Conservation (phyloP, 2,888 invertebrate species). For the Eucera pruinosa region DNA sequence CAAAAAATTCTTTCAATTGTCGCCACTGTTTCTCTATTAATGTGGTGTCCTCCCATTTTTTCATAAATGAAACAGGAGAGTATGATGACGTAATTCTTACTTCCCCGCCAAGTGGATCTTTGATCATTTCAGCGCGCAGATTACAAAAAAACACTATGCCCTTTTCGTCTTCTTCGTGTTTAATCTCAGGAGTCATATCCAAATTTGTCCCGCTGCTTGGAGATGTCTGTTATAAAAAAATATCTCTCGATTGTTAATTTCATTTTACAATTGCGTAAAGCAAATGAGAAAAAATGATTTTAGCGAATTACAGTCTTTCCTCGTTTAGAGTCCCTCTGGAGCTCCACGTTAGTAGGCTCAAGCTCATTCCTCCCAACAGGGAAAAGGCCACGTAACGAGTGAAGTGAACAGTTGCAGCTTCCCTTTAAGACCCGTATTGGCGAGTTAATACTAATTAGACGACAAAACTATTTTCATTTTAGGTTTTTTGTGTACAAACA, state of each 20-base stretch:
- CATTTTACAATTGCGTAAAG: constrained; percentile 28
- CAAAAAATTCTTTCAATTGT: constrained; percentile 74
- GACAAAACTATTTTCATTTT: too few species aligned
- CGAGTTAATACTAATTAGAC: too few species aligned
- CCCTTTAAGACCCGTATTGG: too few species aligned
- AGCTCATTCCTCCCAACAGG: too few species aligned
- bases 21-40: constrained; percentile 76
- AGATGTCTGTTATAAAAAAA: constrained; percentile 65
- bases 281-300: constrained; percentile 34
- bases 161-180: constrained; percentile 48
- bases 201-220: constrained; percentile 49
- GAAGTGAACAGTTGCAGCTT: too few species aligned
- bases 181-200: constrained; percentile 53
- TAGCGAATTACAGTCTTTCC: too few species aligned
- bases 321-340: too few species aligned
- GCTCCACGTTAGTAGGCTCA: too few species aligned
- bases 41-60: constrained; percentile 30
- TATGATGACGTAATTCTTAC: constrained; percentile 55
- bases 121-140: constrained; percentile 67
- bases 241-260: constrained; percentile 50
- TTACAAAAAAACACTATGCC: constrained; percentile 64
- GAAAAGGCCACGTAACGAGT: too few species aligned
- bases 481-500: too few species aligned
- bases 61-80: neutral
- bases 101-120: constrained; percentile 61